Evolutionary conservation across 2,888 invertebrate species (phyloP).

Genomic region (Heliconius ethilla): DNA sequence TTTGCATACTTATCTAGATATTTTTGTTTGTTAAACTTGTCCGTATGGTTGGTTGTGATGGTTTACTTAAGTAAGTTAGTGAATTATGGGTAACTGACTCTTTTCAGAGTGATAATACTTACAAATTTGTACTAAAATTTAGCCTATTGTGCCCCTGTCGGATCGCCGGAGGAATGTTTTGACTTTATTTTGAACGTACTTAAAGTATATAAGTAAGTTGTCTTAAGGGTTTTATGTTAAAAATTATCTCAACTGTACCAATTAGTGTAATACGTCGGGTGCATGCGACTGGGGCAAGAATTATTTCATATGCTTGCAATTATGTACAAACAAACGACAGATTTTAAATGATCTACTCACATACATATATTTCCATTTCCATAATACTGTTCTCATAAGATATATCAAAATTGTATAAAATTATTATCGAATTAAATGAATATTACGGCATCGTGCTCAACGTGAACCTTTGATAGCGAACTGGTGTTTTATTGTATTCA

Average conservation of each 20-base stretch:
- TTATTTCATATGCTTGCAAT: constrained; percentile 67
- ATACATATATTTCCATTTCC: constrained; percentile 36
- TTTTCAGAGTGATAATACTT: constrained; percentile 64
- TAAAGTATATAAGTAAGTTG: constrained; percentile 52
- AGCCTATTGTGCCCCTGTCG: constrained; percentile 55
- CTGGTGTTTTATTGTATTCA: constrained; percentile 28
- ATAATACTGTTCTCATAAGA: constrained; percentile 37
- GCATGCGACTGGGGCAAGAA: constrained; percentile 52
- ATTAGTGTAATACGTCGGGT: constrained; percentile 48
- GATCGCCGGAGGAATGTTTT: constrained; percentile 42
- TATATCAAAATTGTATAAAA: constrained; percentile 41
- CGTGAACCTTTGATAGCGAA: constrained; percentile 33
- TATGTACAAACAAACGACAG: constrained; percentile 60
- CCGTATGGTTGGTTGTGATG: constrained; percentile 82
- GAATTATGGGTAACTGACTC: constrained; percentile 72
- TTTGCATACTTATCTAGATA: constrained; percentile 58
- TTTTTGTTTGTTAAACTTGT: constrained; percentile 76
- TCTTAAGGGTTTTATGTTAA: constrained; percentile 38
- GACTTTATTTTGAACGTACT: constrained; percentile 63
- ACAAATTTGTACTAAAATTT: constrained; percentile 66
- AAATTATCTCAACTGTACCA: constrained; percentile 46
- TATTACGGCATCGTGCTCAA: constrained; percentile 41
- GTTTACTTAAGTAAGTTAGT: constrained; percentile 81
- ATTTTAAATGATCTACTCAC: constrained; percentile 38
- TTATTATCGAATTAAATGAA: constrained; percentile 26